Base-by-base conservation (phyloP, 2,888 invertebrate species). In the Hololepta plana region DNA sequence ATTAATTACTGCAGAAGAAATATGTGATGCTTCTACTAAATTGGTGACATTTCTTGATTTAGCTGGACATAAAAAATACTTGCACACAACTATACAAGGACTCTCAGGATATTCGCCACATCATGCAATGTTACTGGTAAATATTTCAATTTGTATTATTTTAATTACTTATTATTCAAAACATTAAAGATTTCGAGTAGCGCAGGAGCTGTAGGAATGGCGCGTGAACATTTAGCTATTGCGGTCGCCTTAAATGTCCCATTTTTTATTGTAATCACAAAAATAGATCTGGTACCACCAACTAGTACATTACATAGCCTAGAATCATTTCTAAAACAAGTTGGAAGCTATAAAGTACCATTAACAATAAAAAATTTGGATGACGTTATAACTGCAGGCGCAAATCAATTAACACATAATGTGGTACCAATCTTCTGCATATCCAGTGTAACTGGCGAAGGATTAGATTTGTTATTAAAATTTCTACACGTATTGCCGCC, bases 51-150 rank as follows among this genome's bases (percentile, higher is more conserved):
- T 93, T 46, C 72, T 96, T 44, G 96, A 98, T 57, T 60, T 96
- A 40, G 95, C 95, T 3, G 96, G 96, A 0, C 93, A 96, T 57
- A 72, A 80, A 38, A 93, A 95, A 52, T 98, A 96, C 49, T 70
- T 95, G 50, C 68, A 84, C 34, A 96, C 96, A 25, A 96, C 96
- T 2, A 73, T 95, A 17, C 81, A 88, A 52, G 96, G 95, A 0
- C 60, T 96, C 17, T 87, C 87, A 3, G 88, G 90, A 0, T 88
- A 91, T 57, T 79, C 74, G 2, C 93, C 93, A 2, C 90, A 95
- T 55, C 82, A 81, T 51, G 82, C 79, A 15, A 74, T 88, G 75
- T 61, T 88, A 26, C 81, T 85, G 16, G 73, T 84, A 39, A 64
- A 67, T 46, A 20, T 6, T 12, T 21, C 23, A 24, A 14, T 23